Evolutionary conservation across 2,113 vertebrate genomes (phyloP).

Genomic region (Todiramphus saurophagus): DNA sequence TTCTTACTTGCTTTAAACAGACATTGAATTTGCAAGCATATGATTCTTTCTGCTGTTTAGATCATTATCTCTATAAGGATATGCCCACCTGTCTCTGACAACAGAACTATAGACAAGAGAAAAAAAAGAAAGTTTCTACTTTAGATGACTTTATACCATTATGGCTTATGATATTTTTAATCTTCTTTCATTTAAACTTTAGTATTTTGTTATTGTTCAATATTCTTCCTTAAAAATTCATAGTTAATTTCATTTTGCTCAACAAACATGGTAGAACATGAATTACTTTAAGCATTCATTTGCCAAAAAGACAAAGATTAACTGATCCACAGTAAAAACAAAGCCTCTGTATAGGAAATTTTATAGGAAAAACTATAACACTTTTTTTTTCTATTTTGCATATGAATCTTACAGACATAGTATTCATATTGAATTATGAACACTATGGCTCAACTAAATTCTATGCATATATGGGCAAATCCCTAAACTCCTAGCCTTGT

Average conservation of each 20-base stretch:
- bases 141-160: not conserved
- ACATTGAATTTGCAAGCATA: not conserved
- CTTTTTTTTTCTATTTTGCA: not conserved
- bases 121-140: not conserved
- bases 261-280: not conserved
- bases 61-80: not conserved
- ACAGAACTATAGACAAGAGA: not conserved
- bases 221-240: not conserved
- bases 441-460: conserved; percentile 44
- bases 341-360: not conserved
- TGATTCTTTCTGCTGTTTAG: not conserved
- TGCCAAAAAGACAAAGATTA: not conserved
- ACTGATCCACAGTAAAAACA: not conserved
- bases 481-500: conserved; percentile 64
- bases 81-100: not conserved
- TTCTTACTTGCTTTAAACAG: not conserved
- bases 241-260: not conserved
- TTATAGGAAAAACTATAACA: not conserved
- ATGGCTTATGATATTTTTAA: not conserved
- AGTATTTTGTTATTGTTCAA: not conserved
- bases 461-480: conserved; percentile 43
- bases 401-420: not conserved
- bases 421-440: conserved; percentile 22
- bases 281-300: not conserved
- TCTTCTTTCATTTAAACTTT: not conserved